phyloP scores from a whole-genome alignment of 2,113 vertebrate species.

The Gasterosteus aculeatus region DNA sequence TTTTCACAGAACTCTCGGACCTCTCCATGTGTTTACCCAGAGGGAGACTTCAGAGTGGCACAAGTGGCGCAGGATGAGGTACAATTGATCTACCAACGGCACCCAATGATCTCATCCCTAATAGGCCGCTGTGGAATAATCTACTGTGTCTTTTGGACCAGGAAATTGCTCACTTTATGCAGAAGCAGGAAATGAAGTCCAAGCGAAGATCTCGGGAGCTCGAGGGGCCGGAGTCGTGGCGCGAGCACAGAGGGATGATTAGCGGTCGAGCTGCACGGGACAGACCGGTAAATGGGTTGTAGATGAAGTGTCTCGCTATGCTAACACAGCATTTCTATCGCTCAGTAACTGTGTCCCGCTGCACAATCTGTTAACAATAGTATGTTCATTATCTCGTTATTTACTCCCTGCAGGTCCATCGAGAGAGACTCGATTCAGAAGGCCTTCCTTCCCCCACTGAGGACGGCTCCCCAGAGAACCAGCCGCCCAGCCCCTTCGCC shows the following conservation, averaged over 20 bases:
- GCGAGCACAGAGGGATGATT: constrained; percentile 63
- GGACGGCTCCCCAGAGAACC: constrained; percentile 71
- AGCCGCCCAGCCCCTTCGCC: constrained; percentile 53
- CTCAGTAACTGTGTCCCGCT: not conserved
- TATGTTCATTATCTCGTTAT: not conserved
- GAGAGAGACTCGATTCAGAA: constrained; percentile 76
- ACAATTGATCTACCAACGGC: not conserved
- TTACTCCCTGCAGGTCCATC: constrained; percentile 46
- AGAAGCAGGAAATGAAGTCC: constrained; percentile 82
- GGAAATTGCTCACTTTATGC: constrained; percentile 87
- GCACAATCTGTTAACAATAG: too few species aligned
- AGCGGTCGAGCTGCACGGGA: constrained; percentile 54
- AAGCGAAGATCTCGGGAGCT: constrained; percentile 73
- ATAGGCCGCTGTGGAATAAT: not conserved
- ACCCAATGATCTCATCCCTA: not conserved
- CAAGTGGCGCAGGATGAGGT: constrained; percentile 85
- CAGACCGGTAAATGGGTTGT: constrained; percentile 59
- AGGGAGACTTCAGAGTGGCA: constrained; percentile 76
- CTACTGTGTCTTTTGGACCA: constrained; percentile 22
- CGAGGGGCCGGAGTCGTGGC: constrained; percentile 58
- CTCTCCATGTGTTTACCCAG: constrained; percentile 38
- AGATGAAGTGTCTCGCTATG: not conserved
- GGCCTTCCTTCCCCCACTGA: constrained; percentile 74
- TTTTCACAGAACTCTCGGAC: constrained; percentile 51
- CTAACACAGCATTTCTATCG: not conserved